phyloP scores from a whole-genome alignment of 2,113 vertebrate genomes.

The Trichomycterus rosablanca region DNA sequence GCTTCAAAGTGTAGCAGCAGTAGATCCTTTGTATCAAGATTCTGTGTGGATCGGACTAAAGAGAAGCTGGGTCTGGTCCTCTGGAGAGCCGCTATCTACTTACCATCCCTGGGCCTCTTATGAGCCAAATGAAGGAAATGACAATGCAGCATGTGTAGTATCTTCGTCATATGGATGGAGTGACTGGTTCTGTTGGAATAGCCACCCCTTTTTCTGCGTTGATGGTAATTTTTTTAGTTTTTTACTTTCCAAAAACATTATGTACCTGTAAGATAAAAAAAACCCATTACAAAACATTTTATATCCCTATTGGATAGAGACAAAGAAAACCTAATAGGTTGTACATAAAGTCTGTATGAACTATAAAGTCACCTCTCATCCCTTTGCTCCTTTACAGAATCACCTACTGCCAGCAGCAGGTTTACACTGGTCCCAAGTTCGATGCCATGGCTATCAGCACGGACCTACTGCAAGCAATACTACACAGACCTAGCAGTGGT shows the following conservation, averaged over 20 bases:
- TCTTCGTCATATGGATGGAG: not conserved
- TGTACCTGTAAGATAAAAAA: too few relatives aligned
- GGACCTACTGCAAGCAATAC: slow-evolving; percentile 11
- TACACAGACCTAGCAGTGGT: slow-evolving; percentile 15
- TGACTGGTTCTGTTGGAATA: not conserved
- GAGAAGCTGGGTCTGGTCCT: not conserved
- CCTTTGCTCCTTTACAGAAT: too few relatives aligned
- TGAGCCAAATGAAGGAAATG: too few relatives aligned
- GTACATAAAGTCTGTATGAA: too few relatives aligned
- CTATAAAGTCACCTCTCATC: too few relatives aligned
- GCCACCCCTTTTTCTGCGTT: not conserved
- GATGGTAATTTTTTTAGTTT: not conserved
- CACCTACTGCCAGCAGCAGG: not conserved
- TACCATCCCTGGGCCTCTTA: too few relatives aligned
- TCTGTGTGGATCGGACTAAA: slow-evolving; percentile 29
- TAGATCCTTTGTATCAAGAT: not conserved
- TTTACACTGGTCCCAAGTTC: not conserved
- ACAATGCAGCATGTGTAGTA: too few relatives aligned
- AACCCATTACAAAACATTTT: too few relatives aligned
- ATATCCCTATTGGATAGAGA: too few relatives aligned
- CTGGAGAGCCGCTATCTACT: not conserved
- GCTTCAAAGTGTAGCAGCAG: not conserved
- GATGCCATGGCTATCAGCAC: slow-evolving; percentile 6
- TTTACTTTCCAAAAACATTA: too few relatives aligned
- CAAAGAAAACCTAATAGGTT: too few relatives aligned